Percentiles rank a stretch among this genome's conserved stretches.
These are phyloP conservation scores for Dryobota labecula DNA, from an alignment of 2,888 invertebrate species.

Conservation along the genomic window DNA sequence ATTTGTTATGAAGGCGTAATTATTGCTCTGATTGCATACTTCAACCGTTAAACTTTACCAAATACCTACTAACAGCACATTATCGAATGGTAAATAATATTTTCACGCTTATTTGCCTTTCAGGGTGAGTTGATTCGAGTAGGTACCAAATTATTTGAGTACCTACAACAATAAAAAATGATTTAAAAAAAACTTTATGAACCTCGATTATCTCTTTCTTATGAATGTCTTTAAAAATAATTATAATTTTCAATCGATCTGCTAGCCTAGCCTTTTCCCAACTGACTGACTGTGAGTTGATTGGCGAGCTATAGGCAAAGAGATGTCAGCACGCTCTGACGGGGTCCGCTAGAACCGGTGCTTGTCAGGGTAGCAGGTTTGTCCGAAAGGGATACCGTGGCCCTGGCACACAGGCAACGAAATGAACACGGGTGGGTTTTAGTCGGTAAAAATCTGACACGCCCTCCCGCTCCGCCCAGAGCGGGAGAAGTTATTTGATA, in stretches of 20 bases:
- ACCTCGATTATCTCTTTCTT: neutral
- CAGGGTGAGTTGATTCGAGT: slow-evolving; percentile 2
- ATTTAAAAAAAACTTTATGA: neutral
- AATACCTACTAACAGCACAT: slow-evolving; percentile 60
- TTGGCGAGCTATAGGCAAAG: too few relatives aligned
- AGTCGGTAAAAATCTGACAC: too few relatives aligned
- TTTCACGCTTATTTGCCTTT: slow-evolving; percentile 35
- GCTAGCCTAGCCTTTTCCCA: neutral
- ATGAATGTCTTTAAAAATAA: neutral
- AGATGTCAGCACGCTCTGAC: too few relatives aligned
- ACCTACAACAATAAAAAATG: neutral
- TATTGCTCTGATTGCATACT: slow-evolving; percentile 63
- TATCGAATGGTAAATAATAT: slow-evolving; percentile 58
- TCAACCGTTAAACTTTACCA: slow-evolving; percentile 60
- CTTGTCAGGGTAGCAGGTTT: too few relatives aligned
- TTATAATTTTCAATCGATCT: neutral
- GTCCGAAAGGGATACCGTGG: too few relatives aligned
- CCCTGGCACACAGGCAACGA: too few relatives aligned
- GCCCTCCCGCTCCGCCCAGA: too few relatives aligned
- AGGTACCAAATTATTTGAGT: neutral
- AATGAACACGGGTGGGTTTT: too few relatives aligned
- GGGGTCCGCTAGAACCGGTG: too few relatives aligned
- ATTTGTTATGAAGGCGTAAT: slow-evolving; percentile 63
- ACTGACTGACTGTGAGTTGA: too few relatives aligned
- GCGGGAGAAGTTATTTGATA: too few relatives aligned